Evolutionary conservation across 2,888 invertebrate genomes (phyloP), one percentile per base, ranked within the genome.

Genomic region (Sarcophaga subvicina): DNA sequence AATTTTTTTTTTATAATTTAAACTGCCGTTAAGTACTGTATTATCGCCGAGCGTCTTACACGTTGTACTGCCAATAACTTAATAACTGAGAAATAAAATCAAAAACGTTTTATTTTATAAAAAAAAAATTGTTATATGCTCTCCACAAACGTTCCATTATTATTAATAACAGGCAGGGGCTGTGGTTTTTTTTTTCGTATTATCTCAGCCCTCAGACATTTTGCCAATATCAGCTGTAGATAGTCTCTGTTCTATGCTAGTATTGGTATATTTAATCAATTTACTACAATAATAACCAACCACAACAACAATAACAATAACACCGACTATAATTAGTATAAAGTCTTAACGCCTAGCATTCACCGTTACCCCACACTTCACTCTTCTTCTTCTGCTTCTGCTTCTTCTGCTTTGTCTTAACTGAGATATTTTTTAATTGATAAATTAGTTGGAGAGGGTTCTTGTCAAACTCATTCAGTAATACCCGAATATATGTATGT

Each of bases 191-290:
- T 25, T 0, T 59, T 54, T 76, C 49, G 63, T 73, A 79, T 84
- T 84, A 87, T 87, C 87, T 84, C n/a, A 81, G 81, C 75, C 81
- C 78, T 79, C 77, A 87, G 84, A 79, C 81, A 80, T 79, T 37
- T 82, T 78, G 71, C 66, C 81, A 81, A 84, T 87, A 87, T 81
- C 87, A 87, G 84, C 83, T 81, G 75, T 71, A 83, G 80, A 70
- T 85, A 84, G 71, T 70, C 64, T 62, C 62, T 8, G n/a, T 67
- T 49, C 22, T 49, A 5, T 47, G n/a, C 54, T 25, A 78, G 78
- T 83, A 67, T 70, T 22, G 20, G 78, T 80, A 12, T 25, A 71
- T 75, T 73, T 78, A 81, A 81, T 73, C 72, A 81, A 80, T 77
- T 12, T 27, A 37, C 49, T 80, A 73, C 66, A 83, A 73, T 69